Percentiles rank a stretch among this genome's conserved stretches.
Conservation (phyloP, 2,888 invertebrate species). For the Coremacera marginata region DNA sequence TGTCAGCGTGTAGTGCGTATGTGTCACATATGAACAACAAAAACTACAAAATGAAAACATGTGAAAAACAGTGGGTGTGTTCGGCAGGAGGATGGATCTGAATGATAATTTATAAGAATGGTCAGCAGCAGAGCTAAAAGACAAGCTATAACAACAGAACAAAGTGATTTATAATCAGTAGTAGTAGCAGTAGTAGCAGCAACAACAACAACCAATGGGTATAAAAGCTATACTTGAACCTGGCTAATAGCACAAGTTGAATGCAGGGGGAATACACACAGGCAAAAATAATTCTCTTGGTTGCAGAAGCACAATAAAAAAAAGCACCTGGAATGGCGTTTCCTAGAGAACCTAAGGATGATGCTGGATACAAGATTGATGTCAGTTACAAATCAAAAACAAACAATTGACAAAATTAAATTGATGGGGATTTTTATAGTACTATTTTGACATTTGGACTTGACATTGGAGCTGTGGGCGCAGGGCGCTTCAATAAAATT, state of each 20-base stretch:
- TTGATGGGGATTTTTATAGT: constrained; percentile 29
- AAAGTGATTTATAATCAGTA: constrained; percentile 30
- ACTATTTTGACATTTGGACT: neutral
- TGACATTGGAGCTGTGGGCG: neutral
- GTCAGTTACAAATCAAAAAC: constrained; percentile 42
- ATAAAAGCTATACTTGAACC: neutral
- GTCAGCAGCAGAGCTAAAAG: constrained; percentile 8
- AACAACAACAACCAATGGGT: neutral
- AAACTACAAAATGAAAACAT: neutral
- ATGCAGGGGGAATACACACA: neutral
- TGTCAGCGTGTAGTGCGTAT: neutral
- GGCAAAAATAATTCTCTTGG: neutral
- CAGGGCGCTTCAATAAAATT: neutral
- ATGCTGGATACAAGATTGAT: constrained; percentile 32
- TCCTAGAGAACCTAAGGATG: neutral
- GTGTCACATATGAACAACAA: neutral
- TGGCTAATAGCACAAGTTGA: neutral
- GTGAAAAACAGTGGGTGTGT: neutral
- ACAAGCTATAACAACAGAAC: constrained; percentile 14
- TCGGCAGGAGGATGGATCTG: neutral
- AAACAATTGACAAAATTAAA: constrained; percentile 43
- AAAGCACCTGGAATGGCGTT: neutral
- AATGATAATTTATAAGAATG: neutral
- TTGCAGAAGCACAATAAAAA: neutral
- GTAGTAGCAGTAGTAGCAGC: neutral